Conservation (phyloP, 2,797 vertebrate genomes). For the Gymnoscopelus microlampas region DNA sequence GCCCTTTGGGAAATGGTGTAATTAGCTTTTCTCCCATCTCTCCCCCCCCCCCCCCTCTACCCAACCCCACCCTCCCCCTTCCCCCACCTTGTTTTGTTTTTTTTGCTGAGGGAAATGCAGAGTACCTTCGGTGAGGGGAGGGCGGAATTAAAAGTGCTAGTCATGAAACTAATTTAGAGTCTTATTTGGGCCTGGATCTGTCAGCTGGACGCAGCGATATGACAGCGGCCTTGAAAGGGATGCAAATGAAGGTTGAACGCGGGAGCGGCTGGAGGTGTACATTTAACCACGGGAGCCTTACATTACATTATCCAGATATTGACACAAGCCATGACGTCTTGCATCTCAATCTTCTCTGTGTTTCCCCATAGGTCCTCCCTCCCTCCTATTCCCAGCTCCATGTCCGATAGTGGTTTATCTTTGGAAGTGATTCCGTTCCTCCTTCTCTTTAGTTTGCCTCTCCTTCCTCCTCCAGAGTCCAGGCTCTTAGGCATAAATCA, state of each 20-base stretch:
- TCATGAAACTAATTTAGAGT: slow-evolving; percentile 68
- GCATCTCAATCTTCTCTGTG: slow-evolving; percentile 42
- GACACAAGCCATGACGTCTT: slow-evolving; percentile 38
- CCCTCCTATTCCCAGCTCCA: slow-evolving; percentile 20
- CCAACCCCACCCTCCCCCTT: background rate
- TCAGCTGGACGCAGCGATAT: slow-evolving; percentile 46
- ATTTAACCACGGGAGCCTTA: slow-evolving; percentile 54
- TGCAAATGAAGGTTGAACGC: slow-evolving; percentile 71
- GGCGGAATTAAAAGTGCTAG: slow-evolving; percentile 62
- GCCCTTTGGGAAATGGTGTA: slow-evolving; percentile 59
- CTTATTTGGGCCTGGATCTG: slow-evolving; percentile 66
- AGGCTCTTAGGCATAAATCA: slow-evolving; percentile 36
- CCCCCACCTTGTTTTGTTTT: slow-evolving; percentile 11
- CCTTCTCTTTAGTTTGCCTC: slow-evolving; percentile 25
- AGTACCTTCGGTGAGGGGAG: slow-evolving; percentile 45
- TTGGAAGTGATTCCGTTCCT: slow-evolving; percentile 50
- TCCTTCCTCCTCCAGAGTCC: slow-evolving; percentile 13
- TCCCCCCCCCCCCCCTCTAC: slow-evolving; percentile 11
- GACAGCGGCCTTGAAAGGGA: slow-evolving; percentile 67
- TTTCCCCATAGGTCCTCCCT: slow-evolving; percentile 39
- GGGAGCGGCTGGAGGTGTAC: slow-evolving; percentile 60
- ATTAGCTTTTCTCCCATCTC: slow-evolving; percentile 65
- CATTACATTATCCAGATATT: slow-evolving; percentile 74
- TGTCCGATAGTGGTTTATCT: slow-evolving; percentile 48
- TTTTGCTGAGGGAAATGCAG: slow-evolving; percentile 62